A percentile compares a stretch with the other conserved stretches of the same genome.
Conservation (phyloP, 2,888 invertebrate species). For the Drosophila incognita region DNA sequence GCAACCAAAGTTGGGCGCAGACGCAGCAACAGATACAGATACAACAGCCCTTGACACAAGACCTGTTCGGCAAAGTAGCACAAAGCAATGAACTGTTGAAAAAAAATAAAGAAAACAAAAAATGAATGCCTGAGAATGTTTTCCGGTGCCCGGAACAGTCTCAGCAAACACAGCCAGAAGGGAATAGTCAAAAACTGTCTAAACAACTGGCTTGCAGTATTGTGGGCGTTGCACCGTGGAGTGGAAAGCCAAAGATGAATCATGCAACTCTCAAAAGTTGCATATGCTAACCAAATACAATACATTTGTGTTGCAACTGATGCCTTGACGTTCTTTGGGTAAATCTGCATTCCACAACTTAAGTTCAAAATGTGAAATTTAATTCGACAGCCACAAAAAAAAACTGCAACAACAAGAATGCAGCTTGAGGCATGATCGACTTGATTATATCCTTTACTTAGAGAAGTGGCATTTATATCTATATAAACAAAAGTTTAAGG, state of each 20-base stretch:
- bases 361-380: conserved; percentile 12
- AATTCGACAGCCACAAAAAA: conserved; percentile 11
- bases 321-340: conserved; percentile 17
- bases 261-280: conserved; percentile 17
- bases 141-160: conserved; percentile 63
- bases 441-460: not conserved
- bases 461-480: too few relatives aligned
- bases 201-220: conserved; percentile 40
- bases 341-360: not conserved
- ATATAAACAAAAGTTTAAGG: not conserved
- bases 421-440: too few relatives aligned
- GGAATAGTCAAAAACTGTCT: conserved; percentile 42
- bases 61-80: conserved; percentile 73
- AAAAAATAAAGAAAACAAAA: conserved; percentile 11
- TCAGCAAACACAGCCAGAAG: conserved; percentile 56
- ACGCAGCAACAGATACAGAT: conserved; percentile 15
- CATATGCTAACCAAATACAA: conserved; percentile 16
- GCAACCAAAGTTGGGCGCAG: conserved; percentile 57
- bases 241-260: conserved; percentile 18
- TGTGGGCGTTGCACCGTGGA: conserved; percentile 62
- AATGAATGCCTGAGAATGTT: conserved; percentile 67
- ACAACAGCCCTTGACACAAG: conserved; percentile 63
- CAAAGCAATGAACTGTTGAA: conserved; percentile 79
- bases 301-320: conserved; percentile 7
- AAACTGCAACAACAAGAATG: not conserved